These are phyloP conservation scores for Pocillopora meandrina DNA, from an alignment of 92 coral and sea anemone genomes.

Conservation along the genomic window DNA sequence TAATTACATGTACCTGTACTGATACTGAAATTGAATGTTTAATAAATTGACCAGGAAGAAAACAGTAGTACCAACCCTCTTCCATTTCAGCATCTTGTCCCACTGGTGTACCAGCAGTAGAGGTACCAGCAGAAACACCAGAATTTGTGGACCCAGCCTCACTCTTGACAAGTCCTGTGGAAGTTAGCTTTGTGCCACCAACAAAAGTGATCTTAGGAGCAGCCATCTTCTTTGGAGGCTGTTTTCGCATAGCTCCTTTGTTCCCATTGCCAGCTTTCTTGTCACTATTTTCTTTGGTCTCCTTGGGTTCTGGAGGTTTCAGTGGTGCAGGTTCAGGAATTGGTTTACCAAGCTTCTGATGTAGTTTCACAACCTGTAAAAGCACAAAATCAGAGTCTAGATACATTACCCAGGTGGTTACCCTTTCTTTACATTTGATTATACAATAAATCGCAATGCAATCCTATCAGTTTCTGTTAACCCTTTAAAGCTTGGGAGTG, in stretches of 20 bases:
- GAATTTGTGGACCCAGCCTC: slow-evolving; percentile 37
- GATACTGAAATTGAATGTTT: too few relatives aligned
- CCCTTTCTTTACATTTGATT: background rate
- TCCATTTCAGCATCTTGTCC: slow-evolving; percentile 71
- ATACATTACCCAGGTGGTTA: background rate
- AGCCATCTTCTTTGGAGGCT: slow-evolving; percentile 63
- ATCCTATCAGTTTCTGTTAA: too few relatives aligned
- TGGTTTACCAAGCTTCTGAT: slow-evolving; percentile 94
- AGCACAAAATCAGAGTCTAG: background rate
- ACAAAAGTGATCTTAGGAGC: slow-evolving; percentile 96
- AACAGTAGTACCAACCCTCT: slow-evolving; percentile 1
- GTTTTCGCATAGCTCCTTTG: slow-evolving; percentile 63
- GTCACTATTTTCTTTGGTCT: slow-evolving; percentile 65
- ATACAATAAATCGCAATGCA: too few relatives aligned
- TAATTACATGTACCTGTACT: too few relatives aligned
- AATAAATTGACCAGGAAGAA: background rate
- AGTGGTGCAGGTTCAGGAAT: slow-evolving; percentile 93
- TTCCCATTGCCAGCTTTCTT: slow-evolving; percentile 64
- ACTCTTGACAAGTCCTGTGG: slow-evolving; percentile 65
- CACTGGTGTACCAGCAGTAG: slow-evolving; percentile 19
- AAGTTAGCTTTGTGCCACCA: slow-evolving; percentile 89
- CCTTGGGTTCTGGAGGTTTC: slow-evolving; percentile 81
- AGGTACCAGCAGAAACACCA: slow-evolving; percentile 31
- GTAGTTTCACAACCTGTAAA: slow-evolving; percentile 87
- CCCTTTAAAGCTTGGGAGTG: too few relatives aligned